A percentile compares a stretch with the other conserved stretches of the same genome.
phyloP scores from a whole-genome alignment of 2,888 invertebrate species.

The Eristalis arbustorum region DNA sequence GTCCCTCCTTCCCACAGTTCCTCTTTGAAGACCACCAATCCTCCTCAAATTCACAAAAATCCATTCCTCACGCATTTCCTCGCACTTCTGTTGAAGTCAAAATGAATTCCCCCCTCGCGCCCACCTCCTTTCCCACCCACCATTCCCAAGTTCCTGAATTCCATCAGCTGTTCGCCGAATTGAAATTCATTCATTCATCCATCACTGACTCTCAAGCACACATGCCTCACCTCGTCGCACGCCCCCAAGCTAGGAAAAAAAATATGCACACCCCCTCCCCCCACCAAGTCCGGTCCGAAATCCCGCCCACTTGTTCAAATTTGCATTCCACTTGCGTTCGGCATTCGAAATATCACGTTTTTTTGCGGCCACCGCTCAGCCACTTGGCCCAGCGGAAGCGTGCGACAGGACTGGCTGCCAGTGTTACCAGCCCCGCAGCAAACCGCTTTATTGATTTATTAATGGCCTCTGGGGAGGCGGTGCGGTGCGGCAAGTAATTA shows the following conservation, averaged over 20 bases:
- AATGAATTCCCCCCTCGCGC: too few relatives aligned
- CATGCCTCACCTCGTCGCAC: not conserved
- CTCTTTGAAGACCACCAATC: too few relatives aligned
- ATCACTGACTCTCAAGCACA: not conserved
- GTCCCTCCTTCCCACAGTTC: too few relatives aligned
- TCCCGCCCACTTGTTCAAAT: not conserved
- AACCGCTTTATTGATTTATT: slow-evolving; percentile 15
- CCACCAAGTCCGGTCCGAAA: not conserved
- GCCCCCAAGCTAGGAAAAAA: not conserved
- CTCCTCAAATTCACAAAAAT: too few relatives aligned
- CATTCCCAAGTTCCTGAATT: not conserved
- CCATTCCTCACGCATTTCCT: too few relatives aligned
- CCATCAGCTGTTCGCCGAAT: slow-evolving; percentile 6
- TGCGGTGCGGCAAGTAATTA: slow-evolving; percentile 13
- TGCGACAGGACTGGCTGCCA: not conserved
- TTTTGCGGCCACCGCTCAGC: not conserved
- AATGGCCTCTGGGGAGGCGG: slow-evolving; percentile 7
- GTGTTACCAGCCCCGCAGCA: not conserved
- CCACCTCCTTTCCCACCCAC: not conserved
- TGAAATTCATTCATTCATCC: slow-evolving; percentile 28
- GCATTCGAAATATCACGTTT: not conserved
- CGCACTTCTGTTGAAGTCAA: too few relatives aligned
- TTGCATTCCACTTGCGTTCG: not conserved
- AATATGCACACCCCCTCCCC: not conserved
- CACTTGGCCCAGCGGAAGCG: not conserved